These are phyloP conservation scores for Drosophila borealis DNA, from an alignment of 2,888 invertebrate species.

Conservation along the genomic window DNA sequence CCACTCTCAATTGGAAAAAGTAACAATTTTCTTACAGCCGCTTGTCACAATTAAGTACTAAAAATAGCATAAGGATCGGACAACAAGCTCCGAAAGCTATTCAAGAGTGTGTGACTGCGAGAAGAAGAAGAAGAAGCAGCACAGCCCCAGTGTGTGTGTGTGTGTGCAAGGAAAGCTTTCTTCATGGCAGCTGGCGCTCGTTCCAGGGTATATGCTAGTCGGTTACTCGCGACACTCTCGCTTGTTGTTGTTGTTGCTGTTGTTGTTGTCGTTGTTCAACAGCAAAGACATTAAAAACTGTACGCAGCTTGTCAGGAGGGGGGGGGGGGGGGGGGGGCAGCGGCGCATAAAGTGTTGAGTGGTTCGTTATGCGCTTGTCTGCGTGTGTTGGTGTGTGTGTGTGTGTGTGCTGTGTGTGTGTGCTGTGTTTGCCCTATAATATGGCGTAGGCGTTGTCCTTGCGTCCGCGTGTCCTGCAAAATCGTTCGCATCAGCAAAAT, in stretches of 20 bases:
- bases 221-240: background rate
- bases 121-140: too few species aligned
- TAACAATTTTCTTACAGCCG: too few species aligned
- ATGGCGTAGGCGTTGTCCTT: constrained; percentile 48
- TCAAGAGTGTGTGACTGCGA: too few species aligned
- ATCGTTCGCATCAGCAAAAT: constrained; percentile 61
- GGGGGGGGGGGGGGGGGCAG: background rate
- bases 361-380: constrained; percentile 52
- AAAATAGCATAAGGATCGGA: too few species aligned
- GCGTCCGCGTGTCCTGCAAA: constrained; percentile 23
- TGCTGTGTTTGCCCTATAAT: constrained; percentile 37
- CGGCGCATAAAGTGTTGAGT: constrained; percentile 58
- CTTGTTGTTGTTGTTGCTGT: constrained; percentile 9
- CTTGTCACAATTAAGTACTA: too few species aligned
- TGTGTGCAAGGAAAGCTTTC: too few species aligned
- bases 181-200: background rate
- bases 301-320: constrained; percentile 45
- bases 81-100: too few species aligned
- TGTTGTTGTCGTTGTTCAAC: constrained; percentile 11
- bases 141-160: too few species aligned
- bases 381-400: constrained; percentile 3
- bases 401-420: constrained; percentile 6
- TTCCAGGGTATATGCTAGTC: background rate
- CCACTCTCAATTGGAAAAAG: too few species aligned
- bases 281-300: constrained; percentile 65